Conservation (phyloP, 2,113 vertebrate genomes). For the Onychostoma macrolepis region DNA sequence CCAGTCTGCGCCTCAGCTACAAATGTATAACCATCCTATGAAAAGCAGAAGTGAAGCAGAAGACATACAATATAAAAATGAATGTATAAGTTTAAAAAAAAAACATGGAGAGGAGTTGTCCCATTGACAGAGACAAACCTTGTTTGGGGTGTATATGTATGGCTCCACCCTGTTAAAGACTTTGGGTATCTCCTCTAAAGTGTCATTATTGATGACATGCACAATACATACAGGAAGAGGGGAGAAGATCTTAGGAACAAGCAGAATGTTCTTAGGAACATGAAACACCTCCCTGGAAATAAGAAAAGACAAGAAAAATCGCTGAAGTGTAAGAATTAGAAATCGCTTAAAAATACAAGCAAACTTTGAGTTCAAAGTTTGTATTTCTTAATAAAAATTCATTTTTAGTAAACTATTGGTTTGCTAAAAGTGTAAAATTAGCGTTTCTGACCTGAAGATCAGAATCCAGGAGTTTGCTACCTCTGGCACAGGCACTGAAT, state of each 20-base stretch:
- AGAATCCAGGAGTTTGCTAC: conserved; percentile 83
- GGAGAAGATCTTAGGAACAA: conserved; percentile 82
- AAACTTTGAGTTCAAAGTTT: background rate
- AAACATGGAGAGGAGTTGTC: background rate
- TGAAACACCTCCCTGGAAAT: conserved; percentile 84
- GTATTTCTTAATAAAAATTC: background rate
- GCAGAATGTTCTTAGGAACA: conserved; percentile 81
- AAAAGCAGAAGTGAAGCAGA: background rate
- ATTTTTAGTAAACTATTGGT: background rate
- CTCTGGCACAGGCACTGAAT: conserved; percentile 75
- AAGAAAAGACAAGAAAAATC: conserved; percentile 27
- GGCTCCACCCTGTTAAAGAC: conserved; percentile 79
- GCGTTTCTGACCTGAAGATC: conserved; percentile 84
- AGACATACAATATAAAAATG: conserved; percentile 16
- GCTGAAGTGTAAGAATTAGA: background rate
- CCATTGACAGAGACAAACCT: conserved; percentile 73
- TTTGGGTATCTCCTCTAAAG: conserved; percentile 80
- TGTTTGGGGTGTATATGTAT: conserved; percentile 82
- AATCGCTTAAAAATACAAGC: too few relatives aligned
- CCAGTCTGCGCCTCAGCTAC: conserved; percentile 80
- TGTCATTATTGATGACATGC: conserved; percentile 90
- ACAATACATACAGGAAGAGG: conserved; percentile 77
- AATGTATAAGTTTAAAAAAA: background rate
- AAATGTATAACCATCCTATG: conserved; percentile 89
- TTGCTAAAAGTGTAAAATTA: background rate